Evolutionary conservation across 2,797 vertebrate species (phyloP), one percentile per base, ranked within the genome.

Genomic region (Galagoides demidoff): DNA sequence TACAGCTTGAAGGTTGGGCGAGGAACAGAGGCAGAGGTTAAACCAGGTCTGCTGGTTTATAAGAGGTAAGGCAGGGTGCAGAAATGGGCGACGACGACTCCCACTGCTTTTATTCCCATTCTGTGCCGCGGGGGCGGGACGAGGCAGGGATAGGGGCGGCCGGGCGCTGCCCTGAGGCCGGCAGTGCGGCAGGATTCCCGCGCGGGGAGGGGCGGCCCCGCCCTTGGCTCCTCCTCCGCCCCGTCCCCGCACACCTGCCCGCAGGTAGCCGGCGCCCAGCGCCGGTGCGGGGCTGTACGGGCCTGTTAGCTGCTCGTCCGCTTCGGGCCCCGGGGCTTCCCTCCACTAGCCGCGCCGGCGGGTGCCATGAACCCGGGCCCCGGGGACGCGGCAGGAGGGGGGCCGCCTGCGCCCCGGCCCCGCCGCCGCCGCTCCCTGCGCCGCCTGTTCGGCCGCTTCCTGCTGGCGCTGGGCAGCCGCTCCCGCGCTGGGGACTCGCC

Each of bases 371-470:
- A 93, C 96, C 92, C 66, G 92, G 90, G 96, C 71, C 19, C n/a
- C 7, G 93, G 78, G 94, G 66, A 74, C 71, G 43, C 79, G n/a
- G 77, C 68, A 1, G 87, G 22, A 84, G 91, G 71, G 63, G 92
- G 34, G 43, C 39, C 63, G 19, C 89, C 90, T 88, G 98, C 98
- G 98, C 97, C 98, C 98, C 98, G 90, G 97, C 95, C 94, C 96
- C 97, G 93, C 93, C 90, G 96, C 96, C 97, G 94, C 93, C 94
- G 98, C 97, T 97, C 95, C 92, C 95, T 97, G 92, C 73, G 98
- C 95, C 96, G 89, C 97, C 97, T 96, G 92, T 34, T 96, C 73
- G 59, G 96, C 97, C 93, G 93, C 96, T 97, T 95, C 96, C 97
- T 96, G 95, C 93, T 83, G 92, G 90, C 89, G 70, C 96, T 97